Evolutionary conservation across 1,140 invertebrate genomes (phyloP), one percentile per base, ranked within the genome.

Genomic region (Adoxophyes honmai): DNA sequence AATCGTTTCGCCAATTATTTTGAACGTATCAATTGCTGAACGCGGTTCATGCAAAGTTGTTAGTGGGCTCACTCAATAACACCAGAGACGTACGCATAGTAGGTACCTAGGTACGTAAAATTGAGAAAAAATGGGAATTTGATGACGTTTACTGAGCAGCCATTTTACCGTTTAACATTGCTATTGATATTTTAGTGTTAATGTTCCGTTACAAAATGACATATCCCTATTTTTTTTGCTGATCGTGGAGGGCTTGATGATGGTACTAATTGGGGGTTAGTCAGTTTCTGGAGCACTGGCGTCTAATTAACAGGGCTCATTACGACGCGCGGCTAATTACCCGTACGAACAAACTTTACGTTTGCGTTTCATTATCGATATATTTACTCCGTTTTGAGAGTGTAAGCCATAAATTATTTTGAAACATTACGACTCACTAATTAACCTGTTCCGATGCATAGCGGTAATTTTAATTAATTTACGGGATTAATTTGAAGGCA

Each of bases 201-300:
- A n/a, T n/a, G n/a, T n/a, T n/a, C n/a, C n/a, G n/a, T n/a, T n/a
- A n/a, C n/a, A n/a, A n/a, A n/a, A n/a, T n/a, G 52, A 48, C 54
- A 52, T 35, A 54, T 60, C n/a, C n/a, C n/a, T n/a, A n/a, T 61
- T 57, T 60, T 58, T 11, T 59, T 51, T 64, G 44, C 56, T 73
- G 66, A 60, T 66, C 67, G 51, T 34, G 62, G 58, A 58, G 39
- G 56, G 34, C 44, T 35, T 70, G 68, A 74, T 65, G 71, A 64
- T 61, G 58, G 59, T 68, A 65, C 68, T 84, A 84, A 84, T 84
- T 81, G 74, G 77, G 73, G 78, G 75, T 84, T 80, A 74, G 74
- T 69, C 67, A 66, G 75, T 80, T 75, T 79, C 73, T 77, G 74
- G 68, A 76, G 73, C 71, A 69, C 62, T 68, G 73, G 64, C 62